Evolutionary conservation across 1,140 invertebrate genomes (phyloP).

Genomic region (Drosophila pruinosa): DNA sequence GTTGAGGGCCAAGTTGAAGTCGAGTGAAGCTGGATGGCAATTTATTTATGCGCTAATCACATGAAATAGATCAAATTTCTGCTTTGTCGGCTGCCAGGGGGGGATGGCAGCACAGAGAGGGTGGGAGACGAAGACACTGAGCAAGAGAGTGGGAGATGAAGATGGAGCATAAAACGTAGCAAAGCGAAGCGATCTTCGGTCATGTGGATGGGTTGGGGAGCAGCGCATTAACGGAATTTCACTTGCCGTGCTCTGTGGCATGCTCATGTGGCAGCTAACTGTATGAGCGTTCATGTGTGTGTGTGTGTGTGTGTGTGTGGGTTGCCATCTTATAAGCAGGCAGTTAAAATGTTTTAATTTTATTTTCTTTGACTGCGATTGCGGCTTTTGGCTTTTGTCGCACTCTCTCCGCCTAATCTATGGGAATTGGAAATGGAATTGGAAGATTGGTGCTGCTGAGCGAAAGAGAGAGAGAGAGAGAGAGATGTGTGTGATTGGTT

Average conservation of each 20-base stretch:
- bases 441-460: conserved; percentile 10
- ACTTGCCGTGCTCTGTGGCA: conserved; percentile 45
- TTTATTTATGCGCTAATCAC: conserved; percentile 77
- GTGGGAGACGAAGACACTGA: neutral
- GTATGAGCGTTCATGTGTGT: conserved; percentile 1
- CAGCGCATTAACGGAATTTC: conserved; percentile 54
- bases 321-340: conserved; percentile 38
- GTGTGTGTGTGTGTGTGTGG: conserved; percentile 20
- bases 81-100: conserved; percentile 46
- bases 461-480: conserved; percentile 1
- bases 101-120: neutral
- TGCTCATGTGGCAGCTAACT: conserved; percentile 20
- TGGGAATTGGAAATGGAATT: conserved; percentile 27
- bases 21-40: conserved; percentile 45
- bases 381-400: conserved; percentile 44
- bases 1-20: neutral
- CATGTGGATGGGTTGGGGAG: conserved; percentile 36
- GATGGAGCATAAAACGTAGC: conserved; percentile 3
- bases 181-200: conserved; percentile 29
- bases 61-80: conserved; percentile 79
- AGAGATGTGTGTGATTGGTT: conserved; percentile 51
- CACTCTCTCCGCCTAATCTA: conserved; percentile 68
- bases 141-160: neutral
- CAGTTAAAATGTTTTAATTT: conserved; percentile 70
- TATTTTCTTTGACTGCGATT: conserved; percentile 53